Base-by-base conservation (phyloP, 2,113 vertebrate genomes). In the Tauraco erythrolophus region DNA sequence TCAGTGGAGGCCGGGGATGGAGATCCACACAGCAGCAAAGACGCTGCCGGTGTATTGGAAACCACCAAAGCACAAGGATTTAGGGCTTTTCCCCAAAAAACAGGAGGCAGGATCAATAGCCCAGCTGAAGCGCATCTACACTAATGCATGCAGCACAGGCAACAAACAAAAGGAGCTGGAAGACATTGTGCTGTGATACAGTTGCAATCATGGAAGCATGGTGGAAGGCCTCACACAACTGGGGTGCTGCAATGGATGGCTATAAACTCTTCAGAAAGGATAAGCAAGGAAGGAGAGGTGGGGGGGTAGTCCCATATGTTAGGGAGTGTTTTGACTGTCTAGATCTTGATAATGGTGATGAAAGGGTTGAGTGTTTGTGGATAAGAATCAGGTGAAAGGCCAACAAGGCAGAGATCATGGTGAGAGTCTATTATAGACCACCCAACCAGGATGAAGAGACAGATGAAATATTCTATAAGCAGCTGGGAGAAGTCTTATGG, bases 121-220 rank as follows among this genome's bases (percentile, higher is more conserved):
- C 27, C 22, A 43, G 2, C 22, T 56, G 41, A 76, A 82, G 31
- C 37, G 4, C 8, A 5, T 46, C 25, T 48, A 19, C 25, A 28
- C 17, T 22, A 53, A 3, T 19, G 28, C 45, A 74, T 0, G 0
- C 53, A 46, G 27, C 14, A 37, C 12, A 9, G 31, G 4, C 24
- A 75, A 16, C 24, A 46, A 22, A 22, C 54, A 61, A 33, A 17
- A 27, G 7, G 33, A 84, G 12, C 2, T 71, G 22, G 37, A 85
- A 84, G 27, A 35, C 50, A 35, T 15, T 35, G 22, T 22, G 14
- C 33, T 39, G 3, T 54, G 56, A 21, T 30, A 13, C 17, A 56
- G 10, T 57, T 72, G 19, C 51, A 15, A 3, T 48, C 62, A 31
- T 1, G 2, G 8, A 61, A 62, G 24, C 50, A 14, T n/a, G 19